Base-by-base conservation (phyloP, 1,140 invertebrate species). In the Pseudobourletiella spinata region DNA sequence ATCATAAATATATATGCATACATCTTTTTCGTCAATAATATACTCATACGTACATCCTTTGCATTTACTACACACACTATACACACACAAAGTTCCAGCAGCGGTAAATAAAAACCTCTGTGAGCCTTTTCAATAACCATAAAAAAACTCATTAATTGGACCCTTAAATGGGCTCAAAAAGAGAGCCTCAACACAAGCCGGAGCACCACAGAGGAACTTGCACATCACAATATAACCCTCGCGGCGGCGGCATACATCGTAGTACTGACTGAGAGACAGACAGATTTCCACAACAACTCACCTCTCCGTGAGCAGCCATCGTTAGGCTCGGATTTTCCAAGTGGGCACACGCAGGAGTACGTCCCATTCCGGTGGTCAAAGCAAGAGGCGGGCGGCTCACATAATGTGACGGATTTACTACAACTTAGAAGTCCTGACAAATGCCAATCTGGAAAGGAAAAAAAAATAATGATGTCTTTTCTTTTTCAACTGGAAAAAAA, bases 361-460 rank as follows among this genome's bases (percentile, higher is more conserved):
- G 52, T 58, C 14, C 62, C 58, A 44, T 68, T 68, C 26, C 52
- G 26, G 42, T 61, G 59, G 35, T 68, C 66, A 55, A 64, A 62
- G 28, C 66, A 68, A 11, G 59, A 28, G n/a, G 62, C 29, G 2
- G 43, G 28, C 16, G 29, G 6, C n/a, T 67, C 61, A 42, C 65
- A 67, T 1, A 55, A 18, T 16, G 24, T 46, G 15, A 25, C 22
- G 32, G n/a, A 18, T 58, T 61, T 64, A 54, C 48, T 61, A 29
- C 66, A 67, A 39, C 61, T 67, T n/a, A 57, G 18, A 2, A 46
- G 28, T 24, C 63, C 63, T 2, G 59, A 55, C n/a, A 66, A 61
- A 61, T 70, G 68, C n/a, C 63, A 65, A 67, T 67, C 68, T 70
- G 32, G 15, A 60, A 59, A 50, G 26, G 24, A 6, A 25, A 52